Conservation (phyloP, 1,140 invertebrate species). For the Chionoecetes opilio region DNA sequence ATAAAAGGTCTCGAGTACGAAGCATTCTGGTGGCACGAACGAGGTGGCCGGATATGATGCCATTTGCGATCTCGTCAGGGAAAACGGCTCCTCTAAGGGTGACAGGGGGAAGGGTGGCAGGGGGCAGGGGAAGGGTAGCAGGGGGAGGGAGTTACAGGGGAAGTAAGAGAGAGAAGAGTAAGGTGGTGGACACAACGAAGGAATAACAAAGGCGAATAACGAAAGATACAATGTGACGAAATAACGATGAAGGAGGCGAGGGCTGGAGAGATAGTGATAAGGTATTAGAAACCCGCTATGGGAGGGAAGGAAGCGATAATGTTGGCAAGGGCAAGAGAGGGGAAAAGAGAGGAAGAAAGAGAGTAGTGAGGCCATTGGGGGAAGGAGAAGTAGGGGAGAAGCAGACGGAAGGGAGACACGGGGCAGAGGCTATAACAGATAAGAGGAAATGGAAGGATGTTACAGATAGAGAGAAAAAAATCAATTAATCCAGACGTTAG, state of each 20-base stretch:
- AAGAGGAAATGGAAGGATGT: background rate
- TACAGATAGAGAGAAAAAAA: conserved; percentile 13
- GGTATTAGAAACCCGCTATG: background rate
- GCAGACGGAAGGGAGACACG: background rate
- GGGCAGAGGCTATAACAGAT: background rate
- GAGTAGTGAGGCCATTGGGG: background rate
- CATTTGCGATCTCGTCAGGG: conserved; percentile 39
- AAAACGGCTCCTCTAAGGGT: background rate
- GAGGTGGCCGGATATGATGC: conserved; percentile 46
- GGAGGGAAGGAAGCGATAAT: conserved; percentile 18
- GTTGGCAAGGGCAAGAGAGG: conserved; percentile 28
- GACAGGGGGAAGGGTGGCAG: background rate
- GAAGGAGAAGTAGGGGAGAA: background rate
- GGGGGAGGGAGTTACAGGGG: background rate
- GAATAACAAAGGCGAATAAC: background rate
- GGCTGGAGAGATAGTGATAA: background rate
- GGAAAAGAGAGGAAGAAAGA: conserved; percentile 12
- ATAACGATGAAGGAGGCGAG: background rate
- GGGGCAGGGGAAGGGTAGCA: background rate
- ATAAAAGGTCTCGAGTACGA: conserved; percentile 35
- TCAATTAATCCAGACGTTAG: conserved; percentile 5
- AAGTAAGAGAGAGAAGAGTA: background rate
- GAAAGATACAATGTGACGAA: background rate
- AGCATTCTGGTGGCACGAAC: background rate
- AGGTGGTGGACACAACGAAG: background rate